Conservation (phyloP, 1,140 invertebrate species). For the Harpegnathos saltator region DNA sequence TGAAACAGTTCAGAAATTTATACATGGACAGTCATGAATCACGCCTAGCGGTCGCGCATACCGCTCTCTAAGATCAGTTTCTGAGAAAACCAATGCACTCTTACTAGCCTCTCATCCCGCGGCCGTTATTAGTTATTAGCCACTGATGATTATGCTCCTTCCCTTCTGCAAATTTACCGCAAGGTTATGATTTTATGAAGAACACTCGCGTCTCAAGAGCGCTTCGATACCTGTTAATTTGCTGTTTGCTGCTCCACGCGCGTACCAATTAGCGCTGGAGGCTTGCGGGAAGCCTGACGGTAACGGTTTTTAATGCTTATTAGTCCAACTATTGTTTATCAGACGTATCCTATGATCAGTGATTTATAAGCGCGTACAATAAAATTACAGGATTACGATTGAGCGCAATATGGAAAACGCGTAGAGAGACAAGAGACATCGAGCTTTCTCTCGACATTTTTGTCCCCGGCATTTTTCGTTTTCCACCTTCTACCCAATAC, state of each 20-base stretch:
- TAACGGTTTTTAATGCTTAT: constrained; percentile 52
- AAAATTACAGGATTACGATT: not conserved
- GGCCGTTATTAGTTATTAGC: constrained; percentile 21
- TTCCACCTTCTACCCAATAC: too few relatives aligned
- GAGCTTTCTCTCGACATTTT: not conserved
- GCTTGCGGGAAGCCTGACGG: not conserved
- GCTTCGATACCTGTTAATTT: constrained; percentile 62
- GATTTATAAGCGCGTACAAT: constrained; percentile 3
- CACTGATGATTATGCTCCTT: constrained; percentile 37
- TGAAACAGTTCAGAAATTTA: not conserved
- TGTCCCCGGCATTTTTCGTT: not conserved
- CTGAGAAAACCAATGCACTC: not conserved
- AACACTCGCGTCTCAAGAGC: constrained; percentile 21
- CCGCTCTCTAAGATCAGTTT: constrained; percentile 7
- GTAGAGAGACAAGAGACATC: not conserved
- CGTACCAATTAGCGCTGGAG: constrained; percentile 58
- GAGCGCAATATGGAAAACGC: not conserved
- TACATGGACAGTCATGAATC: not conserved
- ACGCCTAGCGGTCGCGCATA: not conserved
- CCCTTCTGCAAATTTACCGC: not conserved
- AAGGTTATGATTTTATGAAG: constrained; percentile 33
- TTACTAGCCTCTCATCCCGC: not conserved
- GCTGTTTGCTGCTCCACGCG: constrained; percentile 33
- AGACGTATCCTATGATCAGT: not conserved
- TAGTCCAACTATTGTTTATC: constrained; percentile 28